Evolutionary conservation across 2,113 vertebrate species (phyloP).

Genomic region (Greenwoodochromis staneri): DNA sequence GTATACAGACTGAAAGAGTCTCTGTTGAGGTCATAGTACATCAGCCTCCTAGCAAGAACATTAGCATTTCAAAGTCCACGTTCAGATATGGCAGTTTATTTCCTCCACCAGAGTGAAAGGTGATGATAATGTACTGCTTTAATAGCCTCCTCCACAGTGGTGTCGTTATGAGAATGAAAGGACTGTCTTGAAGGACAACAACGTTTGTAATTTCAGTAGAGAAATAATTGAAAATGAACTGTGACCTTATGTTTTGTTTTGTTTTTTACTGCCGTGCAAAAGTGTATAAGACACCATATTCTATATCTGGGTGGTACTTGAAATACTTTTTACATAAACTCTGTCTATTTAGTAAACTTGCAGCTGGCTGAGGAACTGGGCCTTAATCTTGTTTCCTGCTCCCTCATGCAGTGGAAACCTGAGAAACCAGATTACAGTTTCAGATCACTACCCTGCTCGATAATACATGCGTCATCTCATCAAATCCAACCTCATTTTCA

Average conservation of each 20-base stretch:
- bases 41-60: background rate
- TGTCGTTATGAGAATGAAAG: slow-evolving; percentile 6
- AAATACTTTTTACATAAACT: background rate
- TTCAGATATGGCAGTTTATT: slow-evolving; percentile 14
- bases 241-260: background rate
- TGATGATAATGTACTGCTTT: slow-evolving; percentile 34
- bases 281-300: background rate
- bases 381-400: background rate
- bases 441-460: slow-evolving; percentile 23
- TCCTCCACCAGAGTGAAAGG: slow-evolving; percentile 5
- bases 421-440: background rate
- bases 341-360: background rate
- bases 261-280: background rate
- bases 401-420: background rate
- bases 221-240: background rate
- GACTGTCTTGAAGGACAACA: background rate
- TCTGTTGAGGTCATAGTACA: background rate
- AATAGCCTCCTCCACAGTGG: background rate
- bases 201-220: background rate
- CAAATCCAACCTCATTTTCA: slow-evolving; percentile 43
- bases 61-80: slow-evolving; percentile 41
- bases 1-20: background rate
- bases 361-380: background rate
- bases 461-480: slow-evolving; percentile 15
- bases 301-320: background rate